Conservation (phyloP, 1,140 invertebrate species). For the Microplitis demolitor region DNA sequence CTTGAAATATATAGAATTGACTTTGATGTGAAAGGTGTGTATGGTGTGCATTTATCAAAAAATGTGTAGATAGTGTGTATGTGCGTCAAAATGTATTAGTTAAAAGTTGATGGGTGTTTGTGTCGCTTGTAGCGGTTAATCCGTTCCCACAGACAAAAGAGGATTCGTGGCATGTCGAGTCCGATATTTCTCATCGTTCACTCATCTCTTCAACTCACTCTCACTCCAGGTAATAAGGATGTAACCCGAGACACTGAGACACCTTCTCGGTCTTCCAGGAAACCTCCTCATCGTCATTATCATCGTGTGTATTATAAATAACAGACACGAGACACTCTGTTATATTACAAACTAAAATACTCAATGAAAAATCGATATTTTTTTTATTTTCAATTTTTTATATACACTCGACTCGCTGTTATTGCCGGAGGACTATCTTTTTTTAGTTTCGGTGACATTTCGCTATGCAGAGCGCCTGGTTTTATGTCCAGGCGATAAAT, state of each 20-base stretch:
- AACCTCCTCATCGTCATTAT: conserved; percentile 22
- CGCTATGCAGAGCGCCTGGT: neutral
- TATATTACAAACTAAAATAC: neutral
- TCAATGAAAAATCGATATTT: conserved; percentile 17
- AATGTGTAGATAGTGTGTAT: neutral
- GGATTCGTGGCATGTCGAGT: conserved; percentile 54
- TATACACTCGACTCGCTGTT: neutral
- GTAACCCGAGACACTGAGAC: conserved; percentile 50
- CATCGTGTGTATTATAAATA: neutral
- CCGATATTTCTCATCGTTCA: conserved; percentile 48
- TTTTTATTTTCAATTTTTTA: conserved; percentile 6
- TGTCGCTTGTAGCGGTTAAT: conserved; percentile 42
- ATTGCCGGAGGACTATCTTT: neutral
- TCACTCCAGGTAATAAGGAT: conserved; percentile 51
- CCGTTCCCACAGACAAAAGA: conserved; percentile 59
- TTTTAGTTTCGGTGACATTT: neutral
- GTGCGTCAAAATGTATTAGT: neutral
- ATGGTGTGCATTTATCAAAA: no score
- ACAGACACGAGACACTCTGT: neutral
- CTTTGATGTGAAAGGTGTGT: no score
- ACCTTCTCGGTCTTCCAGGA: conserved; percentile 25
- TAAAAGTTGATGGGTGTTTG: neutral
- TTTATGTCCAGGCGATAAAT: conserved; percentile 30
- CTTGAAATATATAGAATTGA: no score
- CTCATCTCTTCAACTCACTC: conserved; percentile 22